A percentile compares a stretch with the other conserved stretches of the same genome.
Conservation (phyloP, 2,888 invertebrate genomes). For the Phrixothrix hirtus region DNA sequence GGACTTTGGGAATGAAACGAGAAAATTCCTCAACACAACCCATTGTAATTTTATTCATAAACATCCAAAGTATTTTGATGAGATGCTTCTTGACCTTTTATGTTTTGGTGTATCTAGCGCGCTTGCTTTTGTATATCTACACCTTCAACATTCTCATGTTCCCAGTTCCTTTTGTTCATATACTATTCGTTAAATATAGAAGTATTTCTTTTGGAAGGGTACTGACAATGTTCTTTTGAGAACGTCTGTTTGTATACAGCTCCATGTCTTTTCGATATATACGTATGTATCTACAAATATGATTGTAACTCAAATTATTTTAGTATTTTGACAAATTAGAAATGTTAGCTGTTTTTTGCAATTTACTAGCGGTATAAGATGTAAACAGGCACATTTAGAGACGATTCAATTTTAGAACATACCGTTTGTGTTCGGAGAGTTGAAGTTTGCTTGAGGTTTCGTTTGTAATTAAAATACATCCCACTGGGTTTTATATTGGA, state of each 20-base stretch:
- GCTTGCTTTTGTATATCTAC: conserved; percentile 5
- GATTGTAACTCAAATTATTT: no score
- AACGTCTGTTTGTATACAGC: no score
- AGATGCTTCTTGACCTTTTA: conserved; percentile 3
- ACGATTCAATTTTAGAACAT: no score
- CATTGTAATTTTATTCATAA: background rate
- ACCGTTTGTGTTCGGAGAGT: background rate
- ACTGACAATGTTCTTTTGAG: conserved; percentile 2
- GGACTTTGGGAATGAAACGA: no score
- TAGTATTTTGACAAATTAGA: no score
- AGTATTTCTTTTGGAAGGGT: conserved; percentile 3
- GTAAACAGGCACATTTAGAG: no score
- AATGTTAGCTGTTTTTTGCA: no score
- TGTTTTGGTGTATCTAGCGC: background rate
- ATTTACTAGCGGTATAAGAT: no score
- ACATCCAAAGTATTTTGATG: background rate
- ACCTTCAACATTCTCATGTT: conserved; percentile 2
- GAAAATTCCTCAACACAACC: background rate
- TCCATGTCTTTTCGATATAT: no score
- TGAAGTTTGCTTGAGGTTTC: conserved; percentile 13
- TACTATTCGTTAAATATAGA: conserved; percentile 1
- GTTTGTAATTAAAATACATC: conserved; percentile 23
- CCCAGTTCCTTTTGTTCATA: conserved; percentile 5
- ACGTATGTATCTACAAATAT: no score
- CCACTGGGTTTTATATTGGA: conserved; percentile 24